These are phyloP conservation scores for Sussaba pulchella DNA, from an alignment of 2,888 invertebrate species.

Conservation along the genomic window DNA sequence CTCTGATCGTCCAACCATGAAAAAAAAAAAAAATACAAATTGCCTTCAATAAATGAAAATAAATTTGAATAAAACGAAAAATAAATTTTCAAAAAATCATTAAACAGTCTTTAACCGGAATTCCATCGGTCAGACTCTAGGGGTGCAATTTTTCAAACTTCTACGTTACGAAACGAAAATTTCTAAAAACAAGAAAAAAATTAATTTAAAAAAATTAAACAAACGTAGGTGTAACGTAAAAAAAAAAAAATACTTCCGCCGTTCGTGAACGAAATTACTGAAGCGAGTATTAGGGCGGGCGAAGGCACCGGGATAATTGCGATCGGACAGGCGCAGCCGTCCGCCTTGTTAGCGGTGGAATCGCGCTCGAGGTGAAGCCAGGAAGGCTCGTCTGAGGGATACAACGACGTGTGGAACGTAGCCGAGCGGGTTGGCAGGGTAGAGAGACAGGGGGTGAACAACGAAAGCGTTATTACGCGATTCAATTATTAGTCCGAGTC, in stretches of 20 bases:
- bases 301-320: slow-evolving; percentile 55
- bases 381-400: slow-evolving; percentile 3
- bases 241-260: slow-evolving; percentile 49
- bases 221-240: slow-evolving; percentile 10
- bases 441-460: slow-evolving; percentile 34
- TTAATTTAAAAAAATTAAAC: too few species aligned
- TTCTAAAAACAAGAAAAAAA: too few species aligned
- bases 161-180: neutral
- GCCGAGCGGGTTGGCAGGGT: neutral
- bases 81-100: too few species aligned
- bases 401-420: slow-evolving; percentile 4
- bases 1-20: too few species aligned
- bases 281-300: slow-evolving; percentile 44
- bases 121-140: neutral
- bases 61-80: too few species aligned
- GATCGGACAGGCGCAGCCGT: slow-evolving; percentile 63
- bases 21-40: neutral
- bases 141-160: neutral
- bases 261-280: slow-evolving; percentile 47
- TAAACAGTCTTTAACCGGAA: slow-evolving; percentile 15
- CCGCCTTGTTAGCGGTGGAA: slow-evolving; percentile 62
- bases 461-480: slow-evolving; percentile 72
- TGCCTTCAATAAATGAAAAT: too few species aligned
- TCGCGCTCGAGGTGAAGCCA: slow-evolving; percentile 54
- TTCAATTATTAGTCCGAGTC: slow-evolving; percentile 71